Evolutionary conservation across 2,113 vertebrate genomes (phyloP), one percentile per base, ranked within the genome.

Genomic region (Daboia siamensis): DNA sequence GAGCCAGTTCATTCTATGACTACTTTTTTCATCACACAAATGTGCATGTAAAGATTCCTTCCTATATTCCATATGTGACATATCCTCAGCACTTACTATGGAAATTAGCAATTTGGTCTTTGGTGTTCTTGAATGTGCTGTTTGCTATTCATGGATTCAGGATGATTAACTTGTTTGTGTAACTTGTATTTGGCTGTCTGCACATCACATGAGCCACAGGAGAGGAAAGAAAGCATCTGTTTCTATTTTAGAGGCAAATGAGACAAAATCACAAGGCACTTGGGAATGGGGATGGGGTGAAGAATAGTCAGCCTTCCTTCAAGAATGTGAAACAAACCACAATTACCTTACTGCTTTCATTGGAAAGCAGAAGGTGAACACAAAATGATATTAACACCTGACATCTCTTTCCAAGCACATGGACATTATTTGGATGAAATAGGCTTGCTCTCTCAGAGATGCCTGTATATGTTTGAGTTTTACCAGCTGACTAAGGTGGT

Each of bases 221-320:
- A 90, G 80, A 90, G 44, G 57, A 93, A 93, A 93, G 74, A 93
- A 93, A 90, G 51, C 88, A 93, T 93, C 56, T 93, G 80, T 56
- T 86, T 93, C 92, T 93, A 61, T 93, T 93, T 93, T 93, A 90
- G 46, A 89, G 86, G 80, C 92, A 90, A 93, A 93, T 93, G 88
- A 90, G 80, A 89, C 92, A 90, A 39, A 93, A 93, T 90, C 57
- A 33, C 20, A 80, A 80, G 74, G 74, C 74, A 80, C 33, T 21
- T 17, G 20, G 33, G 33, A 80, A 44, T 7, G 20, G 48, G 56
- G n/a, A 7, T 8, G 1, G 51, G 15, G 44, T 33, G 86, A 56
- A 69, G 15, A 23, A 90, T 21, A 51, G 1, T 17, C 64, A 84
- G 52, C 56, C 87, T 80, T 89, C 26, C 15, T 23, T 46, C 64